Base-by-base conservation (phyloP, 2,113 vertebrate genomes). In the Neotragus moschatus region DNA sequence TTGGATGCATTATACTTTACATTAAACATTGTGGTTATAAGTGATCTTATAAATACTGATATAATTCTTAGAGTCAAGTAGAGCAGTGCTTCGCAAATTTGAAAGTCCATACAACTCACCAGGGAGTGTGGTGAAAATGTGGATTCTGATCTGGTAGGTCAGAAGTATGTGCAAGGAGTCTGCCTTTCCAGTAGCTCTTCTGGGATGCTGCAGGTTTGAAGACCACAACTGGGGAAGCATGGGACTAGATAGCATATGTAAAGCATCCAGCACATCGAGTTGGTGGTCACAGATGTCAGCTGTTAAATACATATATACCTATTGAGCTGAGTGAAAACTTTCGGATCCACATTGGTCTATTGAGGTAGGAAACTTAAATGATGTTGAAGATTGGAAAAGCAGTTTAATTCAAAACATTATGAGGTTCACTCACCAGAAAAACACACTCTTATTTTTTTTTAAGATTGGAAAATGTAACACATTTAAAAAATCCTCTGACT, bases 361-460 rank as follows among this genome's bases (percentile, higher is more conserved):
- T 75, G 96, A 94, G n/a, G 39, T 53, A 94, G 30, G 60, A 21
- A 70, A 63, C 80, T 53, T 73, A 91, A 84, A 80, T 89, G 73
- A 55, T 84, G 13, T 36, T 73, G 30, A 82, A 73, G 75, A 4
- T 39, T 56, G 45, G 73, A 36, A 80, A 77, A 70, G 51, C 6
- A 75, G 21, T 87, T 81, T 55, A 80, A n/a, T 47, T 61, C 5
- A 53, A 66, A 28, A 28, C 56, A 79, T n/a, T 70, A n/a, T 79
- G 60, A 96, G 12, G 45, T 80, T 98, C 84, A 33, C 19, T 61
- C 36, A 70, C 28, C n/a, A 90, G n/a, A 60, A 90, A 94, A 92
- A 36, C 33, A 80, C 7, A 36, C 23, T 56, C 28, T 9, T 84
- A 9, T 61, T 86, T 58, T 86, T 58, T 82, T 90, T 80, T 58